Percentiles rank a stretch among this genome's conserved stretches.
Evolutionary conservation across 2,113 vertebrate species (phyloP).

Genomic region (Setophaga coronata): DNA sequence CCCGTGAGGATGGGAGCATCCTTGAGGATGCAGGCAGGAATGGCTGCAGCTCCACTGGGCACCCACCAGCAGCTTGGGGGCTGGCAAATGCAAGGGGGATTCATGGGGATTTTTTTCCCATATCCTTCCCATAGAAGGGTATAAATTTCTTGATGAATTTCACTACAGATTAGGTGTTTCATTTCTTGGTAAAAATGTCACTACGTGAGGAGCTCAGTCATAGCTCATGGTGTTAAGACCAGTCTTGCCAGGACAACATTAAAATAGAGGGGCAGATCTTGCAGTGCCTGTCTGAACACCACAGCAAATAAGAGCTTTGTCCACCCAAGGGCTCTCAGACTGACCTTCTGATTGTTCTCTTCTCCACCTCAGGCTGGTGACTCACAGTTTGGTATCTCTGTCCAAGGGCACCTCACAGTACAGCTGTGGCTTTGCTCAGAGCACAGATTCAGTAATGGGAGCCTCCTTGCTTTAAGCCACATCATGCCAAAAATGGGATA

Average conservation of each 20-base stretch:
- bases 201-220: neutral
- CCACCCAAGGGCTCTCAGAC: neutral
- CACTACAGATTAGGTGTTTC: neutral
- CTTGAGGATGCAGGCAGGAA: neutral
- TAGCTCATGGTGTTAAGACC: neutral
- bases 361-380: neutral
- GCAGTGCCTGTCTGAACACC: neutral
- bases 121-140: neutral
- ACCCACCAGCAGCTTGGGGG: neutral
- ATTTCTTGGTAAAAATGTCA: neutral
- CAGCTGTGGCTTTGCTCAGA: neutral
- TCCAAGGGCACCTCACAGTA: neutral
- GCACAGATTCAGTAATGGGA: neutral
- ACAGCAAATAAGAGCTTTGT: neutral
- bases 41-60: neutral
- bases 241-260: neutral
- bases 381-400: neutral
- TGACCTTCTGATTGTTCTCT: neutral
- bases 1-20: neutral
- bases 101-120: fast-evolving
- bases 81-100: neutral
- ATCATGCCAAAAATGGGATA: neutral
- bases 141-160: neutral
- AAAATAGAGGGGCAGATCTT: neutral
- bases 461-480: neutral